Percentiles rank a stretch among this genome's conserved stretches.
Evolutionary conservation across 2,113 vertebrate species (phyloP).

Genomic region (Muscicapa adusta): DNA sequence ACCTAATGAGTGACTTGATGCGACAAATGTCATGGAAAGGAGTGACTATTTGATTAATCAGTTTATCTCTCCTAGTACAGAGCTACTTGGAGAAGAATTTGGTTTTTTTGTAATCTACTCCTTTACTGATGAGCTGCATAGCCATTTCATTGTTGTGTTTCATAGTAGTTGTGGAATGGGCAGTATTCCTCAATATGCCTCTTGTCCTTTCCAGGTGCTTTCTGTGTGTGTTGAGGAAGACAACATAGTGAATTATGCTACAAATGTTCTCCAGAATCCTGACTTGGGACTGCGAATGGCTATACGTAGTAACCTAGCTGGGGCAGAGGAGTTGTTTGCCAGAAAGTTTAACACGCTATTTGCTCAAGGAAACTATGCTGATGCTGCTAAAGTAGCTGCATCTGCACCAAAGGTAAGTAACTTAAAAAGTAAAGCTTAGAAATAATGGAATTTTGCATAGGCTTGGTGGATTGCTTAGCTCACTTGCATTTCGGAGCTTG

Average conservation of each 20-base stretch:
- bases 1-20: background rate
- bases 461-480: background rate
- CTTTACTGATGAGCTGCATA: background rate
- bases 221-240: conserved; percentile 94
- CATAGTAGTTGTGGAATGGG: background rate
- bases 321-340: conserved; percentile 88
- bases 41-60: background rate
- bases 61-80: background rate
- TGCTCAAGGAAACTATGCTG: conserved; percentile 87
- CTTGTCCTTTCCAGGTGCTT: conserved; percentile 76
- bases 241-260: conserved; percentile 90
- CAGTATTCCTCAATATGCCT: background rate
- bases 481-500: background rate
- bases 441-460: background rate
- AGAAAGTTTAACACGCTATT: conserved; percentile 89
- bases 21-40: background rate
- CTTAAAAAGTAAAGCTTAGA: background rate
- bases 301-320: conserved; percentile 84
- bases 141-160: background rate
- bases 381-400: conserved; percentile 88
- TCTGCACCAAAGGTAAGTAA: conserved; percentile 87
- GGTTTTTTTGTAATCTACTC: background rate
- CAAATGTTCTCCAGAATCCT: conserved; percentile 88
- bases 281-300: conserved; percentile 89
- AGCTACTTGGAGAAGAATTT: background rate